Evolutionary conservation across 1,140 invertebrate species (phyloP), one percentile per base, ranked within the genome.

Genomic region (Semibalanus balanoides): DNA sequence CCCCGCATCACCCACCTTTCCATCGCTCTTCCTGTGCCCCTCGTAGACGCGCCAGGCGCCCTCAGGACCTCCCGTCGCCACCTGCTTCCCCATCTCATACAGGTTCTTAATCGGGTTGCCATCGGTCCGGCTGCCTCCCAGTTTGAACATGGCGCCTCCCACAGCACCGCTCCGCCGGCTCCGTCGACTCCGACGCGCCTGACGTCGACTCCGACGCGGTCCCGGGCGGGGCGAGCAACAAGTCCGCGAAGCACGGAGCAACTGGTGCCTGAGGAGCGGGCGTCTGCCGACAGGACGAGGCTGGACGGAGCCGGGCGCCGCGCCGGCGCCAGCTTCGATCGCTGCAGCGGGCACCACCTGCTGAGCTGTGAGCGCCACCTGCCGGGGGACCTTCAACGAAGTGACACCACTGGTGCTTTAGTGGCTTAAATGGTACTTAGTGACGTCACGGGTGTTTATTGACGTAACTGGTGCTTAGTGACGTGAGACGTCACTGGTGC

Each of bases 41-140:
- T 98, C 94, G 82, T 95, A 92, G 76, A 97, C 92, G 81, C 91
- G 91, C 96, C 96, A 98, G 14, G 94, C 89, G 77, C 94, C 88
- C 81, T 96, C 94, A 0, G 94, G 94, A 0, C 96, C 96, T 29
- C 93, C 94, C 75, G 90, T 94, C 30, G 92, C 93, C 73, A 89
- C 87, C 82, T 93, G 91, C 80, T 92, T 91, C n/a, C 93, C 92
- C 75, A 96, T 89, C 78, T 95, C 92, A 84, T 93, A 97, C 83
- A 91, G 90, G 80, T 94, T 90, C 79, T 89, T 88, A 79, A 98
- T 94, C 3, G 95, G 93, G 84, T 96, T 96, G 78, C 87, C 88
- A 80, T 94, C 92, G 28, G n/a, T 27, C 43, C 75, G 73, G 51
- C 51, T 70, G 64, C 51, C 69, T 40, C 73, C 74, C 64, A 70